phyloP scores from a whole-genome alignment of 2,797 vertebrate genomes.

The Sparidentex hasta region DNA sequence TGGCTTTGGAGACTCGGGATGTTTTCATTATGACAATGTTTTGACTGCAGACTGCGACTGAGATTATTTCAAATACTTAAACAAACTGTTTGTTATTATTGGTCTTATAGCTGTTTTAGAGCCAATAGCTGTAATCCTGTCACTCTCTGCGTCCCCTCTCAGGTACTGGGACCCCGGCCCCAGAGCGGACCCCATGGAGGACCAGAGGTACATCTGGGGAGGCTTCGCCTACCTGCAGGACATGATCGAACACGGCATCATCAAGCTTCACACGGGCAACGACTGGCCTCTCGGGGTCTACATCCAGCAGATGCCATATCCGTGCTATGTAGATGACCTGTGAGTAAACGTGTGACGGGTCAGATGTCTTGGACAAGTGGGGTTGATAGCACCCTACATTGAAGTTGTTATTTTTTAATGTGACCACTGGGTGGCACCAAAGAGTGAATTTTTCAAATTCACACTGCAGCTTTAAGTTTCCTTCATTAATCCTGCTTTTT shows the following conservation, averaged over 20 bases:
- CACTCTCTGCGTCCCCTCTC: conserved; percentile 9
- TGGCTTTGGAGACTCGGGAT: conserved; percentile 25
- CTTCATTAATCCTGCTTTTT: background rate
- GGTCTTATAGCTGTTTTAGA: background rate
- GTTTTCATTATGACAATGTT: conserved; percentile 26
- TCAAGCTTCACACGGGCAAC: conserved; percentile 88
- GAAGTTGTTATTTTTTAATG: background rate
- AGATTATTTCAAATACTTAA: conserved; percentile 9
- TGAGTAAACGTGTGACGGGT: conserved; percentile 80
- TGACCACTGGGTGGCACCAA: background rate
- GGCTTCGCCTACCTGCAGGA: conserved; percentile 98
- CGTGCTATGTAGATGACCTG: conserved; percentile 97
- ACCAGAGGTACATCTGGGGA: conserved; percentile 96
- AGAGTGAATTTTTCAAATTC: background rate
- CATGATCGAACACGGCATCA: conserved; percentile 95
- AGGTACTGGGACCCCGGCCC: conserved; percentile 99
- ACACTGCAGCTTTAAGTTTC: background rate
- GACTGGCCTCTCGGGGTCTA: conserved; percentile 92
- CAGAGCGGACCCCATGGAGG: conserved; percentile 94
- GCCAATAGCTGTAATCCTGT: background rate
- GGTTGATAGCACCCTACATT: background rate
- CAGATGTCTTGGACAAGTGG: background rate
- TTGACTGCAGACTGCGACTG: conserved; percentile 7
- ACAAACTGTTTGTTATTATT: conserved; percentile 7
- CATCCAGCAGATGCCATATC: conserved; percentile 98